Conservation (phyloP, 2,797 vertebrate species). For the Lepilemur ruficaudatus region DNA sequence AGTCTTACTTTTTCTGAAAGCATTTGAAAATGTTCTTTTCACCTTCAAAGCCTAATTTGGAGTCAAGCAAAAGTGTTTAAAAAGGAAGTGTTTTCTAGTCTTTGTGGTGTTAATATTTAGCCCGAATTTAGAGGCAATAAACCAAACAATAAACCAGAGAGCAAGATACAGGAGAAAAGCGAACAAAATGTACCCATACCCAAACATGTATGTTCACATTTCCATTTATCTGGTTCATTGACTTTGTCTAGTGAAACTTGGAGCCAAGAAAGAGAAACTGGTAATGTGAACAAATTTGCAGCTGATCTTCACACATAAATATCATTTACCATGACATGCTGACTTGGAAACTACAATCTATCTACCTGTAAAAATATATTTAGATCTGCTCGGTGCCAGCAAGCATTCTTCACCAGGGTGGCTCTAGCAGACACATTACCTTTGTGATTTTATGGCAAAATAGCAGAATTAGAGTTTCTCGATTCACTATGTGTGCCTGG, state of each 20-base stretch:
- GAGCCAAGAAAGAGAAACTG: constrained; percentile 35
- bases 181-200: neutral
- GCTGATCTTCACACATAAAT: constrained; percentile 56
- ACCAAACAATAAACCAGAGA: neutral
- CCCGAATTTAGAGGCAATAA: constrained; percentile 29
- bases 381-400: neutral
- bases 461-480: neutral
- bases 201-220: neutral
- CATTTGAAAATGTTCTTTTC: constrained; percentile 62
- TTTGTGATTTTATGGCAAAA: neutral
- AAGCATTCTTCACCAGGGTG: neutral
- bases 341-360: constrained; percentile 42
- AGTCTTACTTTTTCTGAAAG: constrained; percentile 25
- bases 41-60: constrained; percentile 58
- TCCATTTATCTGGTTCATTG: constrained; percentile 15
- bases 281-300: constrained; percentile 23
- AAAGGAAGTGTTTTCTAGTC: neutral
- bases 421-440: neutral
- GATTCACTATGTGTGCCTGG: neutral
- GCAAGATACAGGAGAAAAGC: neutral
- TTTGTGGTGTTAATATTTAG: constrained; percentile 21
- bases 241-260: constrained; percentile 43
- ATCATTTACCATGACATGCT: constrained; percentile 45
- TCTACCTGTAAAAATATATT: constrained; percentile 39
- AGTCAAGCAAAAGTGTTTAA: constrained; percentile 16